A percentile compares a stretch with the other conserved stretches of the same genome.
These are phyloP conservation scores for Thymallus thymallus DNA, from an alignment of 2,113 vertebrate species.

Conservation along the genomic window DNA sequence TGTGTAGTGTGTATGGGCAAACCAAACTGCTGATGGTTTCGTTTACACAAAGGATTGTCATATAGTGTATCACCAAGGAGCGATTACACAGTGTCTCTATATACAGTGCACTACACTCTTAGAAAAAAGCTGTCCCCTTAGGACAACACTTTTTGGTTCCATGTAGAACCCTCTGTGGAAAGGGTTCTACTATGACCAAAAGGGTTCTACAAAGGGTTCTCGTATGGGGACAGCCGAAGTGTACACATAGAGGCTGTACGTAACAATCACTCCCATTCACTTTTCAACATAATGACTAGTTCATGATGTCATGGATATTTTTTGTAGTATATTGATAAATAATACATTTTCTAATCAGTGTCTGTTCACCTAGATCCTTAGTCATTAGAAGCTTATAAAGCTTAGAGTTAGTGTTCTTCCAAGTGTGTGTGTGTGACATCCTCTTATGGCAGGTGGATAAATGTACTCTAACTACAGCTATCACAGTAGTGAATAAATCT, in stretches of 20 bases:
- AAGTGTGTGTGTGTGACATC: no score
- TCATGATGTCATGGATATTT: slow-evolving; percentile 60
- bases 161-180: no score
- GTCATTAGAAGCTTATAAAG: slow-evolving; percentile 57
- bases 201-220: not conserved
- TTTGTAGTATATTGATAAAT: slow-evolving; percentile 71
- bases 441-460: slow-evolving; percentile 52
- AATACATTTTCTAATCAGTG: slow-evolving; percentile 70
- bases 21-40: no score
- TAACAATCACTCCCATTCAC: slow-evolving; percentile 33
- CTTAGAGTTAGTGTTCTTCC: slow-evolving; percentile 50
- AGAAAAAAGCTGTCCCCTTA: not conserved
- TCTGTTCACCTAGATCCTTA: slow-evolving; percentile 46
- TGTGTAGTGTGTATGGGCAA: slow-evolving; percentile 1
- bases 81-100: not conserved
- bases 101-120: not conserved
- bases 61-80: no score
- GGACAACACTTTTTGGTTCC: no score
- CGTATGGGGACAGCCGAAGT: no score
- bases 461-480: slow-evolving; percentile 60
- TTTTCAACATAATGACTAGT: slow-evolving; percentile 56
- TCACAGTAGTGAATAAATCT: slow-evolving; percentile 59
- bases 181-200: no score
- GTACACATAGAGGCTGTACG: not conserved
- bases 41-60: no score